Evolutionary conservation across 2,888 invertebrate genomes (phyloP).

Genomic region (Geophilus truncorum): DNA sequence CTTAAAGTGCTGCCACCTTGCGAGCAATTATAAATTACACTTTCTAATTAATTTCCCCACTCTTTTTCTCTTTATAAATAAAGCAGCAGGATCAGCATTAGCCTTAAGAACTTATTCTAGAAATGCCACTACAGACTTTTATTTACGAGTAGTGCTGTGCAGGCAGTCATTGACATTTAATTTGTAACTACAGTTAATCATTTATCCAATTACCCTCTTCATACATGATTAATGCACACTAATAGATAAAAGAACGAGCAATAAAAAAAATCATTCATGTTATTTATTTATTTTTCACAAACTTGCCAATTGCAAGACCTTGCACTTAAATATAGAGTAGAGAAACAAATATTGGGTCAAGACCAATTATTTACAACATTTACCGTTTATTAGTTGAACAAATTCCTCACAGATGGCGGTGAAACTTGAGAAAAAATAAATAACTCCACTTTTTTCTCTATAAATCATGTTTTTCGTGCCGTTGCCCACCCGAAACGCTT

Average conservation of each 20-base stretch:
- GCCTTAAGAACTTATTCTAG: no score
- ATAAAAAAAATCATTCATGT: background rate
- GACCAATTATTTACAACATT: background rate
- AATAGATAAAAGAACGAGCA: background rate
- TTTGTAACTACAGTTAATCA: slow-evolving; percentile 10
- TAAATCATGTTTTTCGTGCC: background rate
- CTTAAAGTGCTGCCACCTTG: background rate
- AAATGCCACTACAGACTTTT: no score
- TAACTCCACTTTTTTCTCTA: background rate
- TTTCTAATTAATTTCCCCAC: background rate
- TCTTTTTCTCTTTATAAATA: background rate
- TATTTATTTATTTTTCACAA: background rate
- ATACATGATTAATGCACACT: background rate
- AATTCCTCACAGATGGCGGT: background rate
- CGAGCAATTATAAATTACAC: background rate
- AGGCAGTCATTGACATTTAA: slow-evolving; percentile 1
- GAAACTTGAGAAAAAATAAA: background rate
- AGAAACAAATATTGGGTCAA: background rate
- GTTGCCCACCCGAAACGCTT: background rate
- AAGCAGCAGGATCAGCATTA: no score
- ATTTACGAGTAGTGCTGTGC: no score
- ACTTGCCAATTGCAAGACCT: background rate
- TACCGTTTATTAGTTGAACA: background rate
- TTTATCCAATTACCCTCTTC: background rate
- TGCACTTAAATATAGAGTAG: background rate